Conservation (phyloP, 2,888 invertebrate species). For the Oxyteleia sp. region DNA sequence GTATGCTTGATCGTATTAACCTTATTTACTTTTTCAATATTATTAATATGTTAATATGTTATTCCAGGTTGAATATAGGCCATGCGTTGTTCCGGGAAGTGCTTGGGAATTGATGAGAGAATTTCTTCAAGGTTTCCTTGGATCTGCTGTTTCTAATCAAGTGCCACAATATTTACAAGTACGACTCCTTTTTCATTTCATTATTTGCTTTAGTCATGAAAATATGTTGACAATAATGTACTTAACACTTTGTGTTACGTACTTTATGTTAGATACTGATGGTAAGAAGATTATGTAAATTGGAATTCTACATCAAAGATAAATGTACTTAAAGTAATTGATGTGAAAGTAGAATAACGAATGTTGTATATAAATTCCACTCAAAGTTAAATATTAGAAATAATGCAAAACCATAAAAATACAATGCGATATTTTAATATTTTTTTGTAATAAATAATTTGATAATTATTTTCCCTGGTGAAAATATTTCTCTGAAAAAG, state of each 20-base stretch:
- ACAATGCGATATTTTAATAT: too few species aligned
- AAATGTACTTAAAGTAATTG: slow-evolving; percentile 30
- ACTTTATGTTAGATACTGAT: too few species aligned
- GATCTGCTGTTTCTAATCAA: slow-evolving; percentile 91
- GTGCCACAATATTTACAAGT: slow-evolving; percentile 92
- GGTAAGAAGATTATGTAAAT: slow-evolving; percentile 47
- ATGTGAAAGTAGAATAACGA: slow-evolving; percentile 24
- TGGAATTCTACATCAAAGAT: slow-evolving; percentile 32
- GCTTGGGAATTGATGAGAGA: slow-evolving; percentile 97
- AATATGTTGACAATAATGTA: slow-evolving; percentile 26
- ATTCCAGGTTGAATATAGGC: slow-evolving; percentile 94
- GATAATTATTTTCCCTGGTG: too few species aligned
- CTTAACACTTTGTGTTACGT: slow-evolving; percentile 21
- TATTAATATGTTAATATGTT: slow-evolving; percentile 33
- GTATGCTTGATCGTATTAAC: too few species aligned
- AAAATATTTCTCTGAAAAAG: too few species aligned
- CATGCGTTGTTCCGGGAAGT: slow-evolving; percentile 95
- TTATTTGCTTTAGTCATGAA: neutral
- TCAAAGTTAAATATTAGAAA: neutral
- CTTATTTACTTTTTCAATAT: slow-evolving; percentile 7
- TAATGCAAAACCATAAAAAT: too few species aligned
- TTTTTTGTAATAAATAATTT: too few species aligned
- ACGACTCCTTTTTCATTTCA: slow-evolving; percentile 22
- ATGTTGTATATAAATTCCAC: neutral
- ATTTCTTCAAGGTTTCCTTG: slow-evolving; percentile 96